These are phyloP conservation scores for Gnathonemus echidnorhynchus DNA, from an alignment of 2,113 vertebrate species.

Conservation along the genomic window DNA sequence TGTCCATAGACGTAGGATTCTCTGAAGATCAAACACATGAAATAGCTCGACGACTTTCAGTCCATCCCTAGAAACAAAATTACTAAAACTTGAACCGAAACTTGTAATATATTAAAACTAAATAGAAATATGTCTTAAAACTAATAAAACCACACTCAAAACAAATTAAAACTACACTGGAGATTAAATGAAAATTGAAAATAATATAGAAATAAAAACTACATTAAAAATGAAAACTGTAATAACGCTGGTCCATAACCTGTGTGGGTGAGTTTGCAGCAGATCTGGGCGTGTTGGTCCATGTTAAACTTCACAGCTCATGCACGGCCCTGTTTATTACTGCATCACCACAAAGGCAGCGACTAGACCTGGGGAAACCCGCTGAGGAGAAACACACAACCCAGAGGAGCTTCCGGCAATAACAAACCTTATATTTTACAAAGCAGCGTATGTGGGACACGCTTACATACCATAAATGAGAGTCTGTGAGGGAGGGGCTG, in stretches of 20 bases:
- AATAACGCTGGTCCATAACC: neutral
- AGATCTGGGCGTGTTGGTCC: neutral
- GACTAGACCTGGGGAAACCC: neutral
- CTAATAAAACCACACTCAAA: neutral
- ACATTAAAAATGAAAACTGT: neutral
- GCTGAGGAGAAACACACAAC: neutral
- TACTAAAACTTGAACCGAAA: neutral
- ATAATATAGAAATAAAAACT: neutral
- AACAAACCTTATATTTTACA: constrained; percentile 34
- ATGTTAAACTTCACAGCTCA: neutral
- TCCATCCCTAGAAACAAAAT: neutral
- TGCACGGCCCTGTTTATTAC: neutral
- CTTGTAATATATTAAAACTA: neutral
- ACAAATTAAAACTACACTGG: neutral
- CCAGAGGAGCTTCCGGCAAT: constrained; percentile 22
- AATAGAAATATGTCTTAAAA: neutral
- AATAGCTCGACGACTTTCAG: neutral
- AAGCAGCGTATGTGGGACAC: constrained; percentile 28
- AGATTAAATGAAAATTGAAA: neutral
- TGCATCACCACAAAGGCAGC: neutral
- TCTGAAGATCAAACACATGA: too few species aligned
- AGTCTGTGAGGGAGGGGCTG: neutral
- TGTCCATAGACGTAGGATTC: neutral
- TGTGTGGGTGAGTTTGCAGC: neutral
- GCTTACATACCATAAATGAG: constrained; percentile 31